Evolutionary conservation across 2,113 vertebrate genomes (phyloP), one percentile per base, ranked within the genome.

Genomic region (Edolisoma coerulescens): DNA sequence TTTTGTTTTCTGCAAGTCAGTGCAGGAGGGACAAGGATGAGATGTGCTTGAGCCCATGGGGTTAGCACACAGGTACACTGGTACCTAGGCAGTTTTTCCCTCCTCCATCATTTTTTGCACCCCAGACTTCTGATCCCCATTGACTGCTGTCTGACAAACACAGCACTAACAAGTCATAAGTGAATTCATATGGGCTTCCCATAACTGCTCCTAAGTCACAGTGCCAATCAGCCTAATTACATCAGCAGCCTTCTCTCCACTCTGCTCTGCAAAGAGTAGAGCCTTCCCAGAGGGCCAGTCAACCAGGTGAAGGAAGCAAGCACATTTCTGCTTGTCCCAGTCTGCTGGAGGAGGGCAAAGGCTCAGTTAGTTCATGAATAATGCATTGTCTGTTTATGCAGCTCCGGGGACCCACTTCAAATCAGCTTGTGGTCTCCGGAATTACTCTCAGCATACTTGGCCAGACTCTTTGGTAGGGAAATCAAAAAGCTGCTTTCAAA

Each of bases 401-500:
- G 0, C 70, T 71, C 39, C n/a, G 45, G 81, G 54, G 65, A 82
- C 61, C 10, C 5, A 16, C 44, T 68, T 49, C 50, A 87, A 84
- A 96, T 79, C 76, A 76, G 92, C 96, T 95, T 95, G 95, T 57
- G 79, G 95, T 90, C 53, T 85, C 50, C 1, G 5, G 93, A 88
- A 94, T 76, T 84, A 95, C 81, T 96, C 79, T 84, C 74, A 52
- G 5, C 15, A 61, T 61, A 56, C 52, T 93, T 52, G 64, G 39
- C 56, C 77, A 90, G 79, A 27, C 83, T 80, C 84, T 71, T 94
- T 61, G 16, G 63, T 60, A 92, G 63, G 60, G 68, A 90, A 92
- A 97, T 97, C 90, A 39, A 83, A 84, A 90, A 87, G 70, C 93
- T 89, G 83, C 91, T 85, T 90, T 78, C 37, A 16, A 96, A 97